Base-by-base conservation (phyloP, 2,888 invertebrate genomes). In the Cyaniris semiargus region DNA sequence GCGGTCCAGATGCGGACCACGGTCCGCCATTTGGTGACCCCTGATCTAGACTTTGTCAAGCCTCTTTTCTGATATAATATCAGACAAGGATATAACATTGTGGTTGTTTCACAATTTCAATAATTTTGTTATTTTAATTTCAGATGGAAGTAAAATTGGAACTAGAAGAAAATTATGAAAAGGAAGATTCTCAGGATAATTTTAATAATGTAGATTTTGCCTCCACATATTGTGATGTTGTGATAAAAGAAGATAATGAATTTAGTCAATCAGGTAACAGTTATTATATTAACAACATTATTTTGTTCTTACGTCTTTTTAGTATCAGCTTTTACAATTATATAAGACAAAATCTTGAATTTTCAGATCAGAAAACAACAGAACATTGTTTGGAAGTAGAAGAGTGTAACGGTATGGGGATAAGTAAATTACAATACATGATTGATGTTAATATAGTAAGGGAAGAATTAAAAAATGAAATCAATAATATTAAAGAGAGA, bases 191-290 rank as follows among this genome's bases (percentile, higher is more conserved):
- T 13, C 74, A 44, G 15, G 53, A 74, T 18, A 23, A 53, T 53
- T 74, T 74, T 18, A 74, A 48, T 48, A 74, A 74, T 53, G 74
- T 74, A 27, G 48, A 74, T 18, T 74, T 48, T 27, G 74, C 48
- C 5, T 74, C 74, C 18, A 31, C 53, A 27, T 74, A 74, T 74
- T 74, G 74, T 53, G 74, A 74, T 27, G 74, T 74, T 27, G 74
- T 74, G 23, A 53, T 74, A 27, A 74, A 74, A 74, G 74, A 53
- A 53, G 74, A 74, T 53, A 38, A 34, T 71, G 71, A 71, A 38
- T 34, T 31, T 70, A 70, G 8, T 70, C 70, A 70, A n/a, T 38
- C 71, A 38, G 71, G 38, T 66, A 60, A 60, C 23, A 60, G 23
- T 13, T 21, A 21, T 13, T 23, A 23, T 23, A 23, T 13, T 60